Conservation (phyloP, 2,888 invertebrate species). For the Andrena camellia region DNA sequence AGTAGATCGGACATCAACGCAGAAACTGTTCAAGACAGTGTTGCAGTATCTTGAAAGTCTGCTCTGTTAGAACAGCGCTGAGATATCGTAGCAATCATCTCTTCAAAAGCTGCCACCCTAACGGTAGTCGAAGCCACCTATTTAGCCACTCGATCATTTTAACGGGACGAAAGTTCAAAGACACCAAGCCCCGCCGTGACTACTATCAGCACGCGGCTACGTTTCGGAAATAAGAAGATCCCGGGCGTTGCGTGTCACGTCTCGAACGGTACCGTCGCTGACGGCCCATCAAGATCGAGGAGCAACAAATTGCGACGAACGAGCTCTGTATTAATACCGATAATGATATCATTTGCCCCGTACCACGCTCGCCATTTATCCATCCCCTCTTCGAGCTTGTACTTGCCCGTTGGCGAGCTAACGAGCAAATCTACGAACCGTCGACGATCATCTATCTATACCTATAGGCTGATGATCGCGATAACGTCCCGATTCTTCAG, state of each 20-base stretch:
- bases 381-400: neutral
- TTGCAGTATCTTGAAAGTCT: too few species aligned
- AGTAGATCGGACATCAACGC: too few species aligned
- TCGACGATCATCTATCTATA: conserved; percentile 7
- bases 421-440: neutral
- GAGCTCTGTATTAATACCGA: conserved; percentile 40
- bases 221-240: conserved; percentile 8
- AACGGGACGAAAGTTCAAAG: conserved; percentile 34
- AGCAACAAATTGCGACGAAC: conserved; percentile 11
- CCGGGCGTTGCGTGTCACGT: conserved; percentile 24
- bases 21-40: too few species aligned
- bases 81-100: neutral
- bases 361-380: conserved; percentile 18
- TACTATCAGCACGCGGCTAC: neutral
- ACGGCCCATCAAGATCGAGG: conserved; percentile 19
- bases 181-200: neutral
- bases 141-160: neutral
- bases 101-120: neutral
- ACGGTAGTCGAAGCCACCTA: neutral
- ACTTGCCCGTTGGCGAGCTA: too few species aligned
- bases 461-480: neutral
- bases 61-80: too few species aligned
- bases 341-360: conserved; percentile 47
- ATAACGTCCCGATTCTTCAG: neutral
- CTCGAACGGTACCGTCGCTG: conserved; percentile 25